Evolutionary conservation across 2,797 vertebrate species (phyloP).

Genomic region (Molossus molossus): DNA sequence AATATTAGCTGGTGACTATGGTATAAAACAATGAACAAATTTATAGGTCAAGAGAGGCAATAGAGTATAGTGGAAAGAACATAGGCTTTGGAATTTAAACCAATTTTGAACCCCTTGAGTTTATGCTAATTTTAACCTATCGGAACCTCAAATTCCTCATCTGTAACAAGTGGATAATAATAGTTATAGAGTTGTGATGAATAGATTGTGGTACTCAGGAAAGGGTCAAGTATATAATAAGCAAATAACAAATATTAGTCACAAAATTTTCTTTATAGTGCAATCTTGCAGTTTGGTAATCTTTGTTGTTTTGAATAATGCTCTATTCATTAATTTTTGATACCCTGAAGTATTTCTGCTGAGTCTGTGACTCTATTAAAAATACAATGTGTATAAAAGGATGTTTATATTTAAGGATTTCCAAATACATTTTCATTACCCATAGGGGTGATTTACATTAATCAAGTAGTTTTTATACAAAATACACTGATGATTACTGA

Average conservation of each 20-base stretch:
- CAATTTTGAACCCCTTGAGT: neutral
- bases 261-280: neutral
- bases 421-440: slow-evolving; percentile 27
- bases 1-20: neutral
- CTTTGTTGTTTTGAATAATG: neutral
- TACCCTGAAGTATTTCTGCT: neutral
- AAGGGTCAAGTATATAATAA: neutral
- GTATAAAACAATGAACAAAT: neutral
- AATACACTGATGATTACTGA: neutral
- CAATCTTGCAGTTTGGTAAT: neutral
- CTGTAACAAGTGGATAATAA: neutral
- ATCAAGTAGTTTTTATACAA: neutral
- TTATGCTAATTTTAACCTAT: neutral
- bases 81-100: neutral
- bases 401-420: slow-evolving; percentile 10
- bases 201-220: neutral
- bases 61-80: neutral
- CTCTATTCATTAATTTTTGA: slow-evolving; percentile 20
- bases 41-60: neutral
- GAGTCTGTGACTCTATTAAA: neutral
- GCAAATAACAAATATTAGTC: neutral
- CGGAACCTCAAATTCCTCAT: neutral
- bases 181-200: neutral
- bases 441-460: neutral
- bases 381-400: neutral